Evolutionary conservation across 2,113 vertebrate species (phyloP).

Genomic region (Gila orcuttii): DNA sequence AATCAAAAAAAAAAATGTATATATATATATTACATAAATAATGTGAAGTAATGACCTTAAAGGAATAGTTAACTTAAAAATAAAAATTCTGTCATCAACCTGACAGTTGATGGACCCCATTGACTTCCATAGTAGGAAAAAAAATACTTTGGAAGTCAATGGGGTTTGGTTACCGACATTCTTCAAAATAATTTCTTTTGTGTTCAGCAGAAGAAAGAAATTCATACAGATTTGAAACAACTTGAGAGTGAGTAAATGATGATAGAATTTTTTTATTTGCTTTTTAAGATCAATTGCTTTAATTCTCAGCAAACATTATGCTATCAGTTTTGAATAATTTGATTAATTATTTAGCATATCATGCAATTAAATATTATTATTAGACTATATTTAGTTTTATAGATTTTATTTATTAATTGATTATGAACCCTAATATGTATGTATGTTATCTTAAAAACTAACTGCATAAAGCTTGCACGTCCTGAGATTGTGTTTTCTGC

Average conservation of each 20-base stretch:
- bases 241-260: too few relatives aligned
- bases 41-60: background rate
- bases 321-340: background rate
- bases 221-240: too few relatives aligned
- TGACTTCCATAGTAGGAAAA: too few relatives aligned
- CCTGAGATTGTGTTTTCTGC: background rate
- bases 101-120: too few relatives aligned
- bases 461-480: background rate
- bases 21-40: background rate
- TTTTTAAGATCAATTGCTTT: background rate
- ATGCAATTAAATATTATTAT: background rate
- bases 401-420: background rate
- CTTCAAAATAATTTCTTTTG: too few relatives aligned
- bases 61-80: too few relatives aligned
- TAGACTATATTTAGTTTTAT: background rate
- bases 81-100: too few relatives aligned
- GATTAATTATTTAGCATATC: background rate
- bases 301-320: background rate
- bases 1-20: background rate
- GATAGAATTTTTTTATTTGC: too few relatives aligned
- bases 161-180: too few relatives aligned
- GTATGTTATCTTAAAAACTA: background rate
- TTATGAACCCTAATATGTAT: background rate
- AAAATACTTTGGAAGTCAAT: too few relatives aligned
- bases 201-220: too few relatives aligned